phyloP scores from a whole-genome alignment of 1,140 invertebrate genomes.

The Drosophila bocqueti region DNA sequence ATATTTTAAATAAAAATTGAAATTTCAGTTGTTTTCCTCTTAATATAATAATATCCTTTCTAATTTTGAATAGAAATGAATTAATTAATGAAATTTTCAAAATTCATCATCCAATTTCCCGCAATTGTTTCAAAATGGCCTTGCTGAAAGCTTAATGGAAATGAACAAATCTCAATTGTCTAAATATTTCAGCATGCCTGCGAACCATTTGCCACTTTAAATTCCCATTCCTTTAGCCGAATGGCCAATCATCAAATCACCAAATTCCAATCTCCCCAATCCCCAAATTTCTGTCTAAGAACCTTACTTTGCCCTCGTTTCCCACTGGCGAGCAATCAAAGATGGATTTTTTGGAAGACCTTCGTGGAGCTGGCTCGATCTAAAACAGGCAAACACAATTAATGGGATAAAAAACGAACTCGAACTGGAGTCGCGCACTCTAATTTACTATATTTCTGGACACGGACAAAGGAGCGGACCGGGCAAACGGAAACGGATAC shows the following conservation, averaged over 20 bases:
- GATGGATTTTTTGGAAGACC: slow-evolving; percentile 38
- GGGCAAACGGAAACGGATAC: slow-evolving; percentile 75
- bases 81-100: neutral
- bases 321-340: slow-evolving; percentile 53
- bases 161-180: slow-evolving; percentile 15
- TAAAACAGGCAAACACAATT: slow-evolving; percentile 61
- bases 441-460: slow-evolving; percentile 64
- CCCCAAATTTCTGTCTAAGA: slow-evolving; percentile 2
- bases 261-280: slow-evolving; percentile 45
- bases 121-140: slow-evolving; percentile 9
- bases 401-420: slow-evolving; percentile 67
- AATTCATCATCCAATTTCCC: slow-evolving; percentile 6
- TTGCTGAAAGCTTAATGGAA: slow-evolving; percentile 11
- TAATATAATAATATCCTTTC: neutral
- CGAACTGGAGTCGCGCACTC: slow-evolving; percentile 43
- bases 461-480: slow-evolving; percentile 11
- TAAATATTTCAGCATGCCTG: slow-evolving; percentile 9
- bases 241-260: slow-evolving; percentile 57
- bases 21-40: no score
- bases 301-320: neutral
- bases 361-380: slow-evolving; percentile 6
- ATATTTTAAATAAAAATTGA: no score
- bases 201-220: slow-evolving; percentile 18
- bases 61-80: slow-evolving; percentile 5
- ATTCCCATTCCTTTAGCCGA: slow-evolving; percentile 27